Percentiles rank a stretch among this genome's conserved stretches.
Evolutionary conservation across 2,888 invertebrate species (phyloP).

Genomic region (Eupithecia inturbata): DNA sequence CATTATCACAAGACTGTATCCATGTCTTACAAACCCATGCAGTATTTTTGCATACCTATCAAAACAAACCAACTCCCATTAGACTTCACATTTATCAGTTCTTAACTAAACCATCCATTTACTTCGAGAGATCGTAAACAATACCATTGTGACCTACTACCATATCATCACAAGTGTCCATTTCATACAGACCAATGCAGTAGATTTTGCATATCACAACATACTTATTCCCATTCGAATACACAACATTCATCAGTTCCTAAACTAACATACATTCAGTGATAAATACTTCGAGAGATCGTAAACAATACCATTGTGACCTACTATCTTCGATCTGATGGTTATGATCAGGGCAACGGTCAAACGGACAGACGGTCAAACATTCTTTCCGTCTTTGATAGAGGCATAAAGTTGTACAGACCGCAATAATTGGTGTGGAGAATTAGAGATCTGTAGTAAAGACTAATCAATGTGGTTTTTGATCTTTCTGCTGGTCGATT

Average conservation of each 20-base stretch:
- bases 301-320: slow-evolving; percentile 28
- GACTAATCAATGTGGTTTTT: neutral
- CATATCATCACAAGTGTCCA: no score
- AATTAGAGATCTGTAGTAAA: neutral
- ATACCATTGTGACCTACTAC: slow-evolving; percentile 30
- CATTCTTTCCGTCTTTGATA: slow-evolving; percentile 24
- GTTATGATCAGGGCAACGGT: slow-evolving; percentile 31
- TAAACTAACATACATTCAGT: slow-evolving; percentile 3
- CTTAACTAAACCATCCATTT: neutral
- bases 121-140: slow-evolving; percentile 9
- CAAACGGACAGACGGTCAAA: slow-evolving; percentile 29
- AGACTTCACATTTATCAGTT: neutral
- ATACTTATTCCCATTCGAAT: neutral
- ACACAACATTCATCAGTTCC: neutral
- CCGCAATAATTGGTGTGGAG: neutral
- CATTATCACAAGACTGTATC: neutral
- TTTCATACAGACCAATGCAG: neutral
- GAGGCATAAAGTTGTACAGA: slow-evolving; percentile 11
- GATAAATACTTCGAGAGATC: slow-evolving; percentile 3
- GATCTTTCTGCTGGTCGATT: neutral
- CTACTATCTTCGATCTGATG: slow-evolving; percentile 28
- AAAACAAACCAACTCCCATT: neutral
- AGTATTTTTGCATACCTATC: neutral
- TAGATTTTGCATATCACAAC: neutral
- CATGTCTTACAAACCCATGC: neutral